Percentiles rank a stretch among this genome's conserved stretches.
Conservation (phyloP, 2,888 invertebrate species). For the Terebella lapidaria region DNA sequence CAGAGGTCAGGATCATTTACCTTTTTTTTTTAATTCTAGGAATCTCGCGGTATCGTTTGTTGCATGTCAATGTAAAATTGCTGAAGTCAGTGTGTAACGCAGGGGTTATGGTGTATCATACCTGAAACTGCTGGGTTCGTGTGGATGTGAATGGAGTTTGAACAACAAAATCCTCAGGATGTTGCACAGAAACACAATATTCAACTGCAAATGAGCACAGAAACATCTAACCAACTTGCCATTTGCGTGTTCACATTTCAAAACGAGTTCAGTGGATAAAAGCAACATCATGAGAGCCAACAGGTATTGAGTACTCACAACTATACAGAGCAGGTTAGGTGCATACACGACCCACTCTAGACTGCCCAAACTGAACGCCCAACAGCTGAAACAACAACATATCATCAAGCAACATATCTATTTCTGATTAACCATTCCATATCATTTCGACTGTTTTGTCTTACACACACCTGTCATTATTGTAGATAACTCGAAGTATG, state of each 20-base stretch:
- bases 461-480: not conserved
- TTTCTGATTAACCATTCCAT: not conserved
- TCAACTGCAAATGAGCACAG: constrained; percentile 8
- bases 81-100: too few relatives aligned
- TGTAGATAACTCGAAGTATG: not conserved
- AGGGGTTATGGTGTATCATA: constrained; percentile 9
- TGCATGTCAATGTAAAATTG: too few relatives aligned
- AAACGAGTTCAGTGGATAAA: too few relatives aligned
- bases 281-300: too few relatives aligned
- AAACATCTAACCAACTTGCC: not conserved
- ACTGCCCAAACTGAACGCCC: constrained; percentile 6
- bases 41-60: too few relatives aligned
- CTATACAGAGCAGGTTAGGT: constrained; percentile 19
- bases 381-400: constrained; percentile 11
- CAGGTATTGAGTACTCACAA: constrained; percentile 11
- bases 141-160: constrained; percentile 29
- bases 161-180: constrained; percentile 28
- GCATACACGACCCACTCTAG: constrained; percentile 15
- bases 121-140: constrained; percentile 29
- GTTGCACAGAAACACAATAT: constrained; percentile 21
- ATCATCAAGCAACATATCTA: not conserved
- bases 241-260: too few relatives aligned
- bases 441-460: not conserved
- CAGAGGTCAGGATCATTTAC: too few relatives aligned
- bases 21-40: too few relatives aligned